phyloP scores from a whole-genome alignment of 2,113 vertebrate genomes.

The Neofelis nebulosa region DNA sequence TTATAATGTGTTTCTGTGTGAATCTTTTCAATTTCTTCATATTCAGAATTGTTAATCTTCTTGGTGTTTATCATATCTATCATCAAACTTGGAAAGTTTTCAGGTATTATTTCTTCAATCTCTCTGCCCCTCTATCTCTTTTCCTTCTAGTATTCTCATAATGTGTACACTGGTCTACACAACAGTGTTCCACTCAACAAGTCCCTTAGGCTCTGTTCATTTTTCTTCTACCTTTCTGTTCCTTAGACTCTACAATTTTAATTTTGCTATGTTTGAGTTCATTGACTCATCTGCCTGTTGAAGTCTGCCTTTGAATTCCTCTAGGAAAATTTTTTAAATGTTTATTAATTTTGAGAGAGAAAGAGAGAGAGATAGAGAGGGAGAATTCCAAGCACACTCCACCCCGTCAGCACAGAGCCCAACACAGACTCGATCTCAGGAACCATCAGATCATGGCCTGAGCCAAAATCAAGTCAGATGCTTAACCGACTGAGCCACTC shows the following conservation, averaged over 20 bases:
- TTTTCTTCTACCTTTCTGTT: background rate
- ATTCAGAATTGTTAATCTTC: background rate
- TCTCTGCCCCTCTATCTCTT: background rate
- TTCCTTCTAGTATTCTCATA: background rate
- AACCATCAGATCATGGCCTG: too few relatives aligned
- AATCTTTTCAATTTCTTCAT: background rate
- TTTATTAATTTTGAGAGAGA: background rate
- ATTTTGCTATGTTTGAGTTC: background rate
- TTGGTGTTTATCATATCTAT: background rate
- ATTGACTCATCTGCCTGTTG: background rate
- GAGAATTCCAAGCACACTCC: too few relatives aligned
- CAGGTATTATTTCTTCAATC: background rate
- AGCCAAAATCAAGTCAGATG: too few relatives aligned
- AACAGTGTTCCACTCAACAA: background rate
- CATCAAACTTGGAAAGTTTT: background rate
- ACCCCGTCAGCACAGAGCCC: too few relatives aligned
- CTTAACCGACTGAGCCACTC: too few relatives aligned
- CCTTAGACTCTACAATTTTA: background rate
- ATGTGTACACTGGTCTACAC: background rate
- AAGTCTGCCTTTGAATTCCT: background rate
- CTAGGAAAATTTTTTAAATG: background rate
- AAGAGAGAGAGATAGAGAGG: too few relatives aligned
- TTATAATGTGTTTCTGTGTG: background rate
- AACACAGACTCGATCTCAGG: too few relatives aligned
- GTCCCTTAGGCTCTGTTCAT: background rate